Percentiles rank a stretch among this genome's conserved stretches.
These are phyloP conservation scores for Watsonalla cultraria DNA, from an alignment of 2,888 invertebrate genomes.

Conservation along the genomic window DNA sequence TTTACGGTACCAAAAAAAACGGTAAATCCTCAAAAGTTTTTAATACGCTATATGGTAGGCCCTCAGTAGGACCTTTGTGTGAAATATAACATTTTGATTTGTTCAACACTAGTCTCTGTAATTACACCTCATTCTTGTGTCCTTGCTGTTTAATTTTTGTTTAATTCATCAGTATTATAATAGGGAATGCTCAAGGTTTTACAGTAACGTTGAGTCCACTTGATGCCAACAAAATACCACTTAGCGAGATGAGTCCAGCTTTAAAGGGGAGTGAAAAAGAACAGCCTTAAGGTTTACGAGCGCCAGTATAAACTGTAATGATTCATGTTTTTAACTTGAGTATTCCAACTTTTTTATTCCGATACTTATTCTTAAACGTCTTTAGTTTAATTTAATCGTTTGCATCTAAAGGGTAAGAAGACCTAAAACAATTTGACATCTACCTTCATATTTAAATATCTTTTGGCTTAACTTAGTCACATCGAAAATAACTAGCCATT, in stretches of 20 bases:
- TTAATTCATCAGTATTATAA: neutral
- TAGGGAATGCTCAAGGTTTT: neutral
- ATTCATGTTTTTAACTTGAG: neutral
- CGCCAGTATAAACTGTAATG: neutral
- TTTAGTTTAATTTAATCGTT: too few relatives aligned
- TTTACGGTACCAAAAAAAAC: too few relatives aligned
- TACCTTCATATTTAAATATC: neutral
- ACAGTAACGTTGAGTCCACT: neutral
- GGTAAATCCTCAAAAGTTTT: too few relatives aligned
- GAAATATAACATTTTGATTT: too few relatives aligned
- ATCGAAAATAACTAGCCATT: too few relatives aligned
- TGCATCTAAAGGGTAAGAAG: too few relatives aligned
- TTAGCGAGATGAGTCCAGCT: slow-evolving; percentile 12
- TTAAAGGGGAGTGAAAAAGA: slow-evolving; percentile 1
- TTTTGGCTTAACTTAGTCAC: neutral
- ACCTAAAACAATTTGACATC: neutral
- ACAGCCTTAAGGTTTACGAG: slow-evolving; percentile 1
- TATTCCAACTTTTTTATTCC: neutral
- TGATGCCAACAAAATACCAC: slow-evolving; percentile 17
- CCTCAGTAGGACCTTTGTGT: too few relatives aligned
- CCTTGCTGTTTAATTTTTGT: too few relatives aligned
- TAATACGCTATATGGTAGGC: too few relatives aligned
- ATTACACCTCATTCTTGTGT: too few relatives aligned
- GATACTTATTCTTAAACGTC: neutral
- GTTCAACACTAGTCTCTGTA: too few relatives aligned